phyloP scores from a whole-genome alignment of 2,797 vertebrate species.

The Staurois parvus region DNA sequence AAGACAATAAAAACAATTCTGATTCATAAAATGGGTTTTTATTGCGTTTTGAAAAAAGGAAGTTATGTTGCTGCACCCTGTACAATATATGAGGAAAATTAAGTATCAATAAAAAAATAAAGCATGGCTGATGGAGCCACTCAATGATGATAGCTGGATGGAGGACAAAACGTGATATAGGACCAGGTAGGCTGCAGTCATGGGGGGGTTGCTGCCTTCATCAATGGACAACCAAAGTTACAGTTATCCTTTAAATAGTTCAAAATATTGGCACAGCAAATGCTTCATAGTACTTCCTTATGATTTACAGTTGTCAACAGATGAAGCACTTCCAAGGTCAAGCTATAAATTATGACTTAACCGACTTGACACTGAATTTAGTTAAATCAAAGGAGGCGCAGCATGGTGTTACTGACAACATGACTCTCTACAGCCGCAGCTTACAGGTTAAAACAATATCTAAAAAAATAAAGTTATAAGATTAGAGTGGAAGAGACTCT shows the following conservation, averaged over 20 bases:
- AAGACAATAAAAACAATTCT: too few relatives aligned
- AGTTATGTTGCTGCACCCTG: too few relatives aligned
- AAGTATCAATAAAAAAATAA: too few relatives aligned
- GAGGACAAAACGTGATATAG: too few relatives aligned
- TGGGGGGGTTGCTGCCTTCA: background rate
- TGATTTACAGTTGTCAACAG: background rate
- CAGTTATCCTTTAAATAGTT: background rate
- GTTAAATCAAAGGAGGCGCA: background rate
- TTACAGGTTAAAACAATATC: constrained; percentile 82
- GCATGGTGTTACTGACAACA: background rate
- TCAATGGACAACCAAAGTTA: background rate
- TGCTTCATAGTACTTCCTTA: background rate
- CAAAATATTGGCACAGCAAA: background rate
- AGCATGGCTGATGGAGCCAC: too few relatives aligned
- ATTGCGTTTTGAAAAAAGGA: too few relatives aligned
- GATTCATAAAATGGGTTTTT: too few relatives aligned
- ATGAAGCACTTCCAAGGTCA: background rate
- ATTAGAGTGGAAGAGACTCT: constrained; percentile 79
- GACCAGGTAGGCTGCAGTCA: too few relatives aligned
- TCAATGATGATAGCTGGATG: too few relatives aligned
- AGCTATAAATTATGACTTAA: background rate
- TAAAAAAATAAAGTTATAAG: constrained; percentile 81
- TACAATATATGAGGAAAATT: too few relatives aligned
- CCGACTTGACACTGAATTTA: background rate
- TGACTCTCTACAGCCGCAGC: constrained; percentile 43